Evolutionary conservation across 2,888 invertebrate genomes (phyloP).

Genomic region (Dolichomitus sp.): DNA sequence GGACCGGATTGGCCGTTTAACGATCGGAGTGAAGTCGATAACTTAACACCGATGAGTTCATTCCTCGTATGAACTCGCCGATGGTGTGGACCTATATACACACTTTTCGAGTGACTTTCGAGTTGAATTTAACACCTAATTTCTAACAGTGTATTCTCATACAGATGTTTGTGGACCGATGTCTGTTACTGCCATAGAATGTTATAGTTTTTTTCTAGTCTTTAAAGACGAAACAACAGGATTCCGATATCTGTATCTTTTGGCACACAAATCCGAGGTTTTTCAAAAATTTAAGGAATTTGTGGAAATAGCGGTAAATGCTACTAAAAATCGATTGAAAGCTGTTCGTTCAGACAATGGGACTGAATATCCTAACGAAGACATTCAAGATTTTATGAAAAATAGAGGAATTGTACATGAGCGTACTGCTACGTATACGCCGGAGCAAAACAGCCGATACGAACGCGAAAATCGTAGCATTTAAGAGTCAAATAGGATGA

Average conservation of each 20-base stretch:
- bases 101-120: too few relatives aligned
- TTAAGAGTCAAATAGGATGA: conserved; percentile 66
- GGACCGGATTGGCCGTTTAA: too few relatives aligned
- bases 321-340: conserved; percentile 18
- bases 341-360: conserved; percentile 41
- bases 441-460: conserved; percentile 66
- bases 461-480: too few relatives aligned
- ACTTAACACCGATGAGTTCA: too few relatives aligned
- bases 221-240: conserved; percentile 64
- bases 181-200: conserved; percentile 24
- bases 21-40: too few relatives aligned
- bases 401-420: conserved; percentile 60
- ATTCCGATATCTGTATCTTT: conserved; percentile 55
- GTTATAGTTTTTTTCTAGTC: conserved; percentile 54
- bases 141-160: conserved; percentile 1
- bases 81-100: background rate
- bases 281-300: conserved; percentile 6
- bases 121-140: too few relatives aligned
- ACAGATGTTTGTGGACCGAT: conserved; percentile 6
- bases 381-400: background rate
- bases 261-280: conserved; percentile 61
- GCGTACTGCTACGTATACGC: conserved; percentile 65
- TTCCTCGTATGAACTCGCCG: too few relatives aligned
- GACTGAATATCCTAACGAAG: background rate
- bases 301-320: conserved; percentile 23